phyloP scores from a whole-genome alignment of 2,113 vertebrate species.

The human region GRCh38 chr1:181153501-181154000 shows the following conservation, averaged over 20 bases:
- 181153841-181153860: slow-evolving; percentile 20
- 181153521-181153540: slow-evolving; percentile 59
- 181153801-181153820: not conserved
- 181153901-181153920: not conserved
- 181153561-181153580: slow-evolving; percentile 22
- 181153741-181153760: not conserved
- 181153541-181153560: slow-evolving; percentile 15
- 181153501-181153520: slow-evolving; percentile 5
- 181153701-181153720: not conserved
- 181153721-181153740: not conserved
- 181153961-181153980: too few species aligned
- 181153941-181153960: not conserved
- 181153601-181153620: not conserved
- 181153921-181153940: not conserved
- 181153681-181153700: not conserved
- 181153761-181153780: not conserved
- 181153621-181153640: not conserved
- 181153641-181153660: not conserved
- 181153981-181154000: not conserved
- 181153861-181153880: slow-evolving; percentile 9
- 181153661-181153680: not conserved
- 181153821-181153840: not conserved
- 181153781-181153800: not conserved
- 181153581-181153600: slow-evolving; percentile 31
- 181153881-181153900: not conserved